These are phyloP conservation scores for Arenaria interpres DNA, from an alignment of 2,113 vertebrate species.

Conservation along the genomic window DNA sequence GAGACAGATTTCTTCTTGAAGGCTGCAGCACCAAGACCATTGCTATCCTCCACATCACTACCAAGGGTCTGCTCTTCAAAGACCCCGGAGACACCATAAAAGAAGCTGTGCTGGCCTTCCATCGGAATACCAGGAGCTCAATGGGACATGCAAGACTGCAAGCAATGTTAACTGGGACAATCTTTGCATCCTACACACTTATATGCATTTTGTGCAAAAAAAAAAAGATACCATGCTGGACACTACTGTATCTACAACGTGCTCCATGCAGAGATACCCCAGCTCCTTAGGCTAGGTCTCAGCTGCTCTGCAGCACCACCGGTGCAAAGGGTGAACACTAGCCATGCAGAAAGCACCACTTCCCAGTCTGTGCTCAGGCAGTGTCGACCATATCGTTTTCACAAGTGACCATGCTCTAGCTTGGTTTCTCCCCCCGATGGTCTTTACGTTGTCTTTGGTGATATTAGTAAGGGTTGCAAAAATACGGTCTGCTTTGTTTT, in stretches of 20 bases:
- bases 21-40: background rate
- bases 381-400: background rate
- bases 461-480: background rate
- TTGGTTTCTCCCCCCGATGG: background rate
- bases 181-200: background rate
- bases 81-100: background rate
- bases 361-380: background rate
- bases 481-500: background rate
- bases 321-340: too few relatives aligned
- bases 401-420: background rate
- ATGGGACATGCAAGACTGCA: background rate
- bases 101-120: rapidly evolving
- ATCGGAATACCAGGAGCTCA: background rate
- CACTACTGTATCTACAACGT: background rate
- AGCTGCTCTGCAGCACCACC: background rate
- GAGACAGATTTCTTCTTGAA: background rate
- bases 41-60: background rate
- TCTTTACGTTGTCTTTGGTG: background rate
- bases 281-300: background rate
- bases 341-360: background rate
- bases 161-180: rapidly evolving
- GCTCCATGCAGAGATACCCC: background rate
- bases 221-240: background rate
- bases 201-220: rapidly evolving
- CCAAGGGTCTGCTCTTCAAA: background rate